Evolutionary conservation across 2,113 vertebrate species (phyloP), one percentile per base, ranked within the genome.

Genomic region (Indicator maculatus): DNA sequence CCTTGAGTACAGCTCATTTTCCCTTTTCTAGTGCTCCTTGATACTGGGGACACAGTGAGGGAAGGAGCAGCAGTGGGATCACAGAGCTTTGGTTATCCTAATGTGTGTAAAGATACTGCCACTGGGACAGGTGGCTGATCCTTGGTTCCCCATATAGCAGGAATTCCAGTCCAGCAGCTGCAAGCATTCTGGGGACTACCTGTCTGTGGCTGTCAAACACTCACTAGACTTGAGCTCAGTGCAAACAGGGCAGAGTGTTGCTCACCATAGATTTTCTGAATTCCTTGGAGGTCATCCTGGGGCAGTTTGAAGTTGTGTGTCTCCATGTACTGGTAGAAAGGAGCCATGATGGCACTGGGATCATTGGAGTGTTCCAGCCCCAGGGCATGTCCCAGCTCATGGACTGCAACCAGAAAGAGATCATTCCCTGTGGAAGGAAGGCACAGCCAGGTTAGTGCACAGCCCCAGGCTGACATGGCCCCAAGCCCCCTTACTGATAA

Each of bases 301-400:
- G 99, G 99, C 93, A 99, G 98, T 84, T 99, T 99, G 98, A 99
- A 99, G 98, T 99, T 99, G 97, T 99, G 98, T 0, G 99, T 99
- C 95, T 99, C 99, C 99, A 99, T 99, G 97, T 99, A 99, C 97
- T 99, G 99, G 96, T 99, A 99, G 98, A 99, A 99, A 31, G 99
- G 99, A 12, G 99, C 99, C 99, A 99, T 99, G 97, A 99, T 99
- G 44, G 99, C 99, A 7, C 98, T 99, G 81, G 99, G 99, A 71
- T 99, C 99, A 5, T 99, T 99, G 92, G 99, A 99, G 96, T 99
- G 99, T 31, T 99, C 99, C 96, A 99, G 96, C 11, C 99, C 99
- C 95, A 99, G 89, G 0, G 99, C 99, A 0, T 99, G 99, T 24
- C 99, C 99, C 97, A 99, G 88, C 96, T 99, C 99, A 0, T 99